Base-by-base conservation (phyloP, 2,113 vertebrate genomes). In the Semnornis frantzii region DNA sequence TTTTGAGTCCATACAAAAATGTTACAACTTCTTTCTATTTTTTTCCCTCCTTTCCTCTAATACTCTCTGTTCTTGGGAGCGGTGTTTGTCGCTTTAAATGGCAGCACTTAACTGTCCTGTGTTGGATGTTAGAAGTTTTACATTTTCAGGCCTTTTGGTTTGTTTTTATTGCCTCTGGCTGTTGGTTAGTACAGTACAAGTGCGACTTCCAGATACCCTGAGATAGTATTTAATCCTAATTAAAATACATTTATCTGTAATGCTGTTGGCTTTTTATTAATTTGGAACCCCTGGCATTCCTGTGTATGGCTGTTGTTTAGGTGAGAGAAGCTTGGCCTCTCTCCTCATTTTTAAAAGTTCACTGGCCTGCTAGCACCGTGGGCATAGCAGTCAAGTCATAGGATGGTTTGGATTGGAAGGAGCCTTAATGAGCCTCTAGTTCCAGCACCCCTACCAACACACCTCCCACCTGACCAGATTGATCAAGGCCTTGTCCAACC, bases 201-300 rank as follows among this genome's bases (percentile, higher is more conserved):
- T 98, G 97, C 91, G 48, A 97, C 97, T 98, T 98, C 94, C 95
- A 95, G 98, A 97, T 96, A 97, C 97, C 95, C 98, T 98, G 97
- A 98, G 97, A 97, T 98, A 98, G 98, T 99, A 99, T 99, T 99
- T 98, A 98, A 99, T 98, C 98, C 97, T 97, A 97, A 99, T 99
- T 99, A 99, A 99, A 99, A 95, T 97, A 96, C 97, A 97, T 98
- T 99, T 98, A 98, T 98, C 98, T 97, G 97, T 98, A 97, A 96
- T 33, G 59, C 90, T 96, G 89, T 97, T 96, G 97, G 81, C 86
- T 97, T 96, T 97, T 97, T 89, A 82, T 98, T 97, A 94, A 96
- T 84, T 73, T 58, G 76, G 90, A 95, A 84, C 90, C 37, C 78
- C 58, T 92, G 93, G 48, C 92, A 81, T 63, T 91, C 85, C 91